These are phyloP conservation scores for Hermetia illucens DNA, from an alignment of 1,140 invertebrate genomes.

Conservation along the genomic window DNA sequence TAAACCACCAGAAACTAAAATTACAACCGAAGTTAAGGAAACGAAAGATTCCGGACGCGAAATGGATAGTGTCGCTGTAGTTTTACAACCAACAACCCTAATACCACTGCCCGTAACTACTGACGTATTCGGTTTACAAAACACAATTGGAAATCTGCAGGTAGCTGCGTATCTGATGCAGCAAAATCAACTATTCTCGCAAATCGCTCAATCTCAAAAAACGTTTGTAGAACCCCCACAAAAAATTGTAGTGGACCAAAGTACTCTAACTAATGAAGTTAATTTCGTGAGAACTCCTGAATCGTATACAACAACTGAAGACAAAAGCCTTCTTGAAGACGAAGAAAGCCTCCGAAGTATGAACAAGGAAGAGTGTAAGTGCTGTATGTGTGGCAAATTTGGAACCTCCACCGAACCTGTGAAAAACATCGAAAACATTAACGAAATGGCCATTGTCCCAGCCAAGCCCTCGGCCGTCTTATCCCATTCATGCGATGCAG, in stretches of 20 bases:
- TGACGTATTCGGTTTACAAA: slow-evolving; percentile 25
- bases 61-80: slow-evolving; percentile 24
- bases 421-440: not conserved
- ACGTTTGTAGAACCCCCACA: too few species aligned
- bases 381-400: slow-evolving; percentile 10
- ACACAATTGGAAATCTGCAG: slow-evolving; percentile 25
- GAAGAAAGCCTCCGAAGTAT: too few species aligned
- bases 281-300: too few species aligned
- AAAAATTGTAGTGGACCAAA: too few species aligned
- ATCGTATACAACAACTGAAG: slow-evolving; percentile 13
- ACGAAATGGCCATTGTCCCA: not conserved
- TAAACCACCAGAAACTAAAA: slow-evolving; percentile 8
- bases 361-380: slow-evolving; percentile 5
- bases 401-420: not conserved
- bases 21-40: slow-evolving; percentile 5
- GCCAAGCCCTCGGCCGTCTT: too few species aligned
- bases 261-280: too few species aligned
- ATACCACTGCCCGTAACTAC: slow-evolving; percentile 26
- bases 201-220: too few species aligned
- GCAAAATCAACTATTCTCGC: too few species aligned
- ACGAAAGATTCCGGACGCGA: slow-evolving; percentile 1
- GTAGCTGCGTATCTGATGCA: slow-evolving; percentile 26
- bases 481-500: too few species aligned
- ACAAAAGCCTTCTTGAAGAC: slow-evolving; percentile 8
- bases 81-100: slow-evolving; percentile 31